These are phyloP conservation scores for Drosophila dives DNA, from an alignment of 2,888 invertebrate genomes.

Conservation along the genomic window DNA sequence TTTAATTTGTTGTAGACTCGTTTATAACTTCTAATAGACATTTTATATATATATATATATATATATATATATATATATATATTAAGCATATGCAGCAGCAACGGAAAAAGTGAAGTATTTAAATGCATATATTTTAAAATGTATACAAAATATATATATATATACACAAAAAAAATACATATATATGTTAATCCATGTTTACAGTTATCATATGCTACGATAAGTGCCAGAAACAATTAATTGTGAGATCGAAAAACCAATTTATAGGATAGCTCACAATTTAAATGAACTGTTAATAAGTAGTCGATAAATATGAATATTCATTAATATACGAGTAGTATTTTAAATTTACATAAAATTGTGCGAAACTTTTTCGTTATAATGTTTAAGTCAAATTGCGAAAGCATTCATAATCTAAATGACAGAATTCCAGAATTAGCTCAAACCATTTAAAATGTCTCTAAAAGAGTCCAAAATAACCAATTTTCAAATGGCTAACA, in stretches of 20 bases:
- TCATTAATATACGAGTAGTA: constrained; percentile 30
- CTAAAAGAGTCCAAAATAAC: constrained; percentile 28
- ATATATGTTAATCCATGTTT: constrained; percentile 5
- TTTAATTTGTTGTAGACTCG: constrained; percentile 36
- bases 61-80: too few species aligned
- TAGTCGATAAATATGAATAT: constrained; percentile 18
- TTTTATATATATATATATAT: too few species aligned
- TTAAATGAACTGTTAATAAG: constrained; percentile 23
- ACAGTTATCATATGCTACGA: constrained; percentile 14
- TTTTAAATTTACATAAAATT: constrained; percentile 3
- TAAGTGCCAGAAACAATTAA: constrained; percentile 42
- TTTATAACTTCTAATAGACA: constrained; percentile 47
- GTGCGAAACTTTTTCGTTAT: constrained; percentile 14
- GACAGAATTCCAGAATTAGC: constrained; percentile 35
- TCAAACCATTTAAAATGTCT: constrained; percentile 41
- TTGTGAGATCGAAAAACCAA: constrained; percentile 17
- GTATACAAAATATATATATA: background rate
- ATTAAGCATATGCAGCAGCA: constrained; percentile 29
- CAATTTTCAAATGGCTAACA: constrained; percentile 50
- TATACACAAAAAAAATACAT: background rate
- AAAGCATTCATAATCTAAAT: constrained; percentile 30
- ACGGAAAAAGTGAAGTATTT: background rate
- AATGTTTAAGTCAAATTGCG: constrained; percentile 16
- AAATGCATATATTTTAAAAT: background rate
- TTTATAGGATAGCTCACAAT: constrained; percentile 5